Percentiles rank a stretch among this genome's conserved stretches.
Evolutionary conservation across 2,888 invertebrate genomes (phyloP).

Genomic region (Andrena chrysosceles): DNA sequence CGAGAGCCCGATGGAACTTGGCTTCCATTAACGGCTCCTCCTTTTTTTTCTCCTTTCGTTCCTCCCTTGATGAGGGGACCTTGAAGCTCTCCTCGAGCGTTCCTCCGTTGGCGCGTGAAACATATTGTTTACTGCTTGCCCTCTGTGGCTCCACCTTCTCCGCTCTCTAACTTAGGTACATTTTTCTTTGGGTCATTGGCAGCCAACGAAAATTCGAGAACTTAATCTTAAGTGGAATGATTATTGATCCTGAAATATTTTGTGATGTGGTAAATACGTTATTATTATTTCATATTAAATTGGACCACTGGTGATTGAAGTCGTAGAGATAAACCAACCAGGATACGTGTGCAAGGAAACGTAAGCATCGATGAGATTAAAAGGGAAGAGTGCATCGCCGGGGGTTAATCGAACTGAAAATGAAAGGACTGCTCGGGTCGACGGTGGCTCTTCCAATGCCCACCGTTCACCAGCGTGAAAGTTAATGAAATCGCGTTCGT

Average conservation of each 20-base stretch:
- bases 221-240: background rate
- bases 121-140: conserved; percentile 31
- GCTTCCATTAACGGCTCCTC: conserved; percentile 65
- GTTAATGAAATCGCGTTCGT: conserved; percentile 21
- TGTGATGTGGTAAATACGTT: too few species aligned
- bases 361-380: background rate
- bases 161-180: background rate
- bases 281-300: too few species aligned
- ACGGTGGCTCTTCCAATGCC: background rate
- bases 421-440: background rate
- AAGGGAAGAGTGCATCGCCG: background rate
- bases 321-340: too few species aligned
- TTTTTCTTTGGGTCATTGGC: background rate
- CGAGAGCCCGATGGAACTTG: conserved; percentile 62
- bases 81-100: conserved; percentile 10
- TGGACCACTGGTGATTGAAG: too few species aligned
- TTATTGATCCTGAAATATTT: too few species aligned
- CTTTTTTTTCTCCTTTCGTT: conserved; percentile 21
- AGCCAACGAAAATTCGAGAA: background rate
- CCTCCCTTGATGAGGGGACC: conserved; percentile 29
- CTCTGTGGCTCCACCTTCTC: background rate
- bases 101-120: conserved; percentile 12
- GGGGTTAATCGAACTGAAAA: conserved; percentile 4
- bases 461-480: background rate
- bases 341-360: background rate